Percentiles rank a stretch among this genome's conserved stretches.
Evolutionary conservation across 1,140 invertebrate genomes (phyloP).

Genomic region (Reticulitermes speratus): DNA sequence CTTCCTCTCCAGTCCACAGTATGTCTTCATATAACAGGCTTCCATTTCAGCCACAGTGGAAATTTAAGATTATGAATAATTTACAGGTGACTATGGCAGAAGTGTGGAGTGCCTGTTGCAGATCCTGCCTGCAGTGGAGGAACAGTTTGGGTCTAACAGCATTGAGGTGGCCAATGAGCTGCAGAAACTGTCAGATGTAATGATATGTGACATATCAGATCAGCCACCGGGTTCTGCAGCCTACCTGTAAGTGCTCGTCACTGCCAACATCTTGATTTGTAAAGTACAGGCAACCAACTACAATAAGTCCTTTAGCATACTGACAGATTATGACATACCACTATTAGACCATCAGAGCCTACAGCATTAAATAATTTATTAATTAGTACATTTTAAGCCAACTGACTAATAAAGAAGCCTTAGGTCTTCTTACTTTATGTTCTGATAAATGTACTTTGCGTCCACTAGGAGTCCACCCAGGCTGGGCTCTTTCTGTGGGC

Average conservation of each 20-base stretch:
- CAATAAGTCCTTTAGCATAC: neutral
- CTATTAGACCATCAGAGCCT: neutral
- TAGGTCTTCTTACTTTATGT: too few species aligned
- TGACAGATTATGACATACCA: neutral
- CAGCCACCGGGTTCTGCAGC: neutral
- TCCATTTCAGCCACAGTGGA: neutral
- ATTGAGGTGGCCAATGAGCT: constrained; percentile 59
- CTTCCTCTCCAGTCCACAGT: neutral
- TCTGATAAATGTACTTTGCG: too few species aligned
- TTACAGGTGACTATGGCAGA: constrained; percentile 46
- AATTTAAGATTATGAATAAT: neutral
- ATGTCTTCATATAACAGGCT: neutral
- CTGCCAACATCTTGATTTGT: neutral
- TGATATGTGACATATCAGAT: constrained; percentile 31
- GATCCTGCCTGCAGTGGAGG: constrained; percentile 49
- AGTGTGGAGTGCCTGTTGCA: constrained; percentile 50
- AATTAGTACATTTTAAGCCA: neutral
- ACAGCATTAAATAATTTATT: neutral
- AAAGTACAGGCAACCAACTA: neutral
- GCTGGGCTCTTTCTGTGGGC: too few species aligned
- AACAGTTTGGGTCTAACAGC: constrained; percentile 55
- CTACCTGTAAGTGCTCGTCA: constrained; percentile 15
- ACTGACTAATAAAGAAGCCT: too few species aligned
- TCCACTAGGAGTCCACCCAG: too few species aligned
- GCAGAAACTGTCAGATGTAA: constrained; percentile 49